Conservation (phyloP, 2,797 vertebrate genomes). For the Phrynocephalus vlangalii region DNA sequence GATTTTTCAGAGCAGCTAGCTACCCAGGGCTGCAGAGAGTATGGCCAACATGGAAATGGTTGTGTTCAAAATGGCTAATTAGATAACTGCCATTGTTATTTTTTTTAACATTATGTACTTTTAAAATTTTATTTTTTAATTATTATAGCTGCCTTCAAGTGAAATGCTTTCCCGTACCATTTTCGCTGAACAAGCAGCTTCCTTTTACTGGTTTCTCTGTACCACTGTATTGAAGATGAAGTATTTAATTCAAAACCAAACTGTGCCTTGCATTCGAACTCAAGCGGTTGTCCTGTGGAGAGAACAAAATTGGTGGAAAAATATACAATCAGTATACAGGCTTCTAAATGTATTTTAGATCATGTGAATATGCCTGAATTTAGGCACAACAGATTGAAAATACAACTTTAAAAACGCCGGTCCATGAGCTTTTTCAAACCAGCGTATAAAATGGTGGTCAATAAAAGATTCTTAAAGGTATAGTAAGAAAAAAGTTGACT, state of each 20-base stretch:
- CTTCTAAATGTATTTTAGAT: neutral
- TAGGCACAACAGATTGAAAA: neutral
- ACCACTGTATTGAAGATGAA: slow-evolving; percentile 77
- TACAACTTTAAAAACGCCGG: neutral
- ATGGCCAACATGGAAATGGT: too few relatives aligned
- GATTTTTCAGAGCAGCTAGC: too few relatives aligned
- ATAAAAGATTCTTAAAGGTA: neutral
- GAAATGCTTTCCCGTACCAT: slow-evolving; percentile 15
- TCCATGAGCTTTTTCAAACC: neutral
- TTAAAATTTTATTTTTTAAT: too few relatives aligned
- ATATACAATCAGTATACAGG: neutral
- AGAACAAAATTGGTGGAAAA: neutral
- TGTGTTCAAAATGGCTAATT: too few relatives aligned
- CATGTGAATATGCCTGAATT: neutral
- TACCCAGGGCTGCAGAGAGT: too few relatives aligned
- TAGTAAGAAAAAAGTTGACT: neutral
- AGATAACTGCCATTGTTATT: too few relatives aligned
- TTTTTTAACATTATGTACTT: too few relatives aligned
- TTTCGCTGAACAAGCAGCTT: slow-evolving; percentile 43
- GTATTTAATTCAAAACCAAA: slow-evolving; percentile 79
- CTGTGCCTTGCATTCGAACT: slow-evolving; percentile 78
- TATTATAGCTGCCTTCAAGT: neutral
- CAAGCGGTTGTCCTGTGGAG: slow-evolving; percentile 79
- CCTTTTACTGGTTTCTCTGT: slow-evolving; percentile 47
- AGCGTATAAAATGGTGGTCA: neutral